Conservation (phyloP, 2,113 vertebrate species). For the Trinectes maculatus region DNA sequence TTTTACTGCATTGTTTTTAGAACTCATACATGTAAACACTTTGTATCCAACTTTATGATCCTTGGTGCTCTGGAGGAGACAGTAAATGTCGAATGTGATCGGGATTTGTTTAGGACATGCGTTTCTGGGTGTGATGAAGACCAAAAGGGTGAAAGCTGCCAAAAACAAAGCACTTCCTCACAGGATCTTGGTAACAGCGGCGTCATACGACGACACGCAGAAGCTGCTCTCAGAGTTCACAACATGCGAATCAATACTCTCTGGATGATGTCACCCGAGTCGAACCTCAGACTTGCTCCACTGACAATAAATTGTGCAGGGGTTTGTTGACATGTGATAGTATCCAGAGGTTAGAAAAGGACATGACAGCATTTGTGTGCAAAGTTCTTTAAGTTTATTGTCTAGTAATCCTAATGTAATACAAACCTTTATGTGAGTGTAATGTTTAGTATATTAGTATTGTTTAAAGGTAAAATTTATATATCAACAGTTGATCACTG, state of each 20-base stretch:
- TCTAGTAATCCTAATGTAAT: neutral
- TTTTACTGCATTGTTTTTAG: neutral
- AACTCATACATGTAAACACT: neutral
- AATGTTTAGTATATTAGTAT: neutral
- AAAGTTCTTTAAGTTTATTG: neutral
- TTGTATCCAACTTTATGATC: slow-evolving; percentile 39
- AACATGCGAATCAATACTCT: slow-evolving; percentile 15
- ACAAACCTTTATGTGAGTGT: neutral
- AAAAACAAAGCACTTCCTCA: slow-evolving; percentile 24
- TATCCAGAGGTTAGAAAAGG: slow-evolving; percentile 17
- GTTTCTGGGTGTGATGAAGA: slow-evolving; percentile 21
- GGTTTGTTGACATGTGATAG: slow-evolving; percentile 45
- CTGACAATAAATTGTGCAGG: slow-evolving; percentile 29
- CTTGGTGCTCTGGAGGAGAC: slow-evolving; percentile 31
- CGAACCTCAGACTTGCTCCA: slow-evolving; percentile 32
- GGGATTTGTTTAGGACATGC: slow-evolving; percentile 19
- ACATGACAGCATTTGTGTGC: slow-evolving; percentile 6
- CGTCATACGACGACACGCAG: slow-evolving; percentile 5
- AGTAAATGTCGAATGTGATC: slow-evolving; percentile 11
- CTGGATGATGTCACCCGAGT: slow-evolving; percentile 40
- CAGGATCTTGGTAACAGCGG: slow-evolving; percentile 36
- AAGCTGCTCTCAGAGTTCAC: slow-evolving; percentile 18
- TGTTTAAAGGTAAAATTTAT: neutral
- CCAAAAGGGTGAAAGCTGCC: slow-evolving; percentile 24
- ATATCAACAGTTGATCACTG: neutral